These are phyloP conservation scores for Parasteatoda tepidariorum DNA, from an alignment of 1,140 invertebrate genomes.

Conservation along the genomic window DNA sequence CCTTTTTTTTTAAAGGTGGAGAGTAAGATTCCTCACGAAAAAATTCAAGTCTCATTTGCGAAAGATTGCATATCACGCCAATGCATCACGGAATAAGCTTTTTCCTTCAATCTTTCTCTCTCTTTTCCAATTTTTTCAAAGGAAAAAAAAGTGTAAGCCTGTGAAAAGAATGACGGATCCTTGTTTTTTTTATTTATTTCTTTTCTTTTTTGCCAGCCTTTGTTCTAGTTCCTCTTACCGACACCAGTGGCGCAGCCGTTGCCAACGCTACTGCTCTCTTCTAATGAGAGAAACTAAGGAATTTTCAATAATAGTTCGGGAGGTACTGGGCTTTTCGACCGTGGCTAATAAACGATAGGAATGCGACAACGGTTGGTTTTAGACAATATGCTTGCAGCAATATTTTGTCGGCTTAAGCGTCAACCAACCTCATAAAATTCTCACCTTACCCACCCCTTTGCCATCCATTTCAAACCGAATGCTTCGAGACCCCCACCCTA, in stretches of 20 bases:
- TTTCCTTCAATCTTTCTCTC: constrained; percentile 2
- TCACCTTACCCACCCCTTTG: constrained; percentile 47
- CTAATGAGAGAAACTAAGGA: constrained; percentile 58
- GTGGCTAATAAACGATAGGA: constrained; percentile 60
- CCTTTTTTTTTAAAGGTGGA: too few relatives aligned
- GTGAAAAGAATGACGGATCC: constrained; percentile 19
- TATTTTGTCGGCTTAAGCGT: constrained; percentile 62
- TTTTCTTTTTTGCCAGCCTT: constrained; percentile 27
- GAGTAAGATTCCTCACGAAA: too few relatives aligned
- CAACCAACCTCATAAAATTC: constrained; percentile 61
- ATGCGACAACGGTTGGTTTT: constrained; percentile 62
- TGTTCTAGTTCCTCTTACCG: constrained; percentile 30
- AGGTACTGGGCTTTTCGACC: constrained; percentile 35
- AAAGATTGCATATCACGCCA: neutral
- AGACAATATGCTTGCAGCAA: constrained; percentile 63
- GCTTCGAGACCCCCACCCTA: neutral
- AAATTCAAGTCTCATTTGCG: too few relatives aligned
- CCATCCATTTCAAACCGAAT: constrained; percentile 37
- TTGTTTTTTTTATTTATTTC: neutral
- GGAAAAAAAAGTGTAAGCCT: constrained; percentile 8
- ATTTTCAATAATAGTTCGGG: constrained; percentile 62
- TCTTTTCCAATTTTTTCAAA: neutral
- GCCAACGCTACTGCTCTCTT: constrained; percentile 4
- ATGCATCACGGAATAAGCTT: neutral
- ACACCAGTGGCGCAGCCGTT: constrained; percentile 14